phyloP scores from a whole-genome alignment of 2,113 vertebrate species.

The Oreotrochilus melanogaster region DNA sequence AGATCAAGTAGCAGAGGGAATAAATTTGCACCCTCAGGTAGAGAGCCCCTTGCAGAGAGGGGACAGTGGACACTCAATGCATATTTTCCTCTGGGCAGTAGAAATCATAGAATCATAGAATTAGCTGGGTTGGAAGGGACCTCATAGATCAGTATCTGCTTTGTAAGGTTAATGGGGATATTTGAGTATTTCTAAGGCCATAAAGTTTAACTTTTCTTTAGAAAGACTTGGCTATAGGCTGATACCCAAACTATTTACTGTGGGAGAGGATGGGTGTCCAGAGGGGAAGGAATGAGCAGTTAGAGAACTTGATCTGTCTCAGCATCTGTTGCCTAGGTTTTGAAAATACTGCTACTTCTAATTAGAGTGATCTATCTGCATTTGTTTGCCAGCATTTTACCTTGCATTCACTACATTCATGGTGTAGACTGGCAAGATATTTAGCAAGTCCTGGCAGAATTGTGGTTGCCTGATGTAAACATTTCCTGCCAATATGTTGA shows the following conservation, averaged over 20 bases:
- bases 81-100: neutral
- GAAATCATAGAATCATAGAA: no score
- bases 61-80: neutral
- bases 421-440: constrained; percentile 37
- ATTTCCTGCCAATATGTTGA: constrained; percentile 54
- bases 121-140: no score
- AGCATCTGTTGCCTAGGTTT: neutral
- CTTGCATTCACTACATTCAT: neutral
- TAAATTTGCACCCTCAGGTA: neutral
- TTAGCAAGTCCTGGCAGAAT: constrained; percentile 44
- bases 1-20: neutral
- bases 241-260: neutral
- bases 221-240: neutral
- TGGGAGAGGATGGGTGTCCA: neutral
- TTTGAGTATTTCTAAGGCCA: neutral
- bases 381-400: constrained; percentile 10
- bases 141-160: no score
- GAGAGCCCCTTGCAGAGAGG: neutral
- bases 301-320: neutral
- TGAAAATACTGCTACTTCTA: neutral
- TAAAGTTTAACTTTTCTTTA: neutral
- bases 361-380: neutral
- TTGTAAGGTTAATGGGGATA: neutral
- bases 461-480: constrained; percentile 57
- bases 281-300: neutral